These are phyloP conservation scores for Rhagoletis zephyria DNA, from an alignment of 1,140 invertebrate species.

Conservation along the genomic window DNA sequence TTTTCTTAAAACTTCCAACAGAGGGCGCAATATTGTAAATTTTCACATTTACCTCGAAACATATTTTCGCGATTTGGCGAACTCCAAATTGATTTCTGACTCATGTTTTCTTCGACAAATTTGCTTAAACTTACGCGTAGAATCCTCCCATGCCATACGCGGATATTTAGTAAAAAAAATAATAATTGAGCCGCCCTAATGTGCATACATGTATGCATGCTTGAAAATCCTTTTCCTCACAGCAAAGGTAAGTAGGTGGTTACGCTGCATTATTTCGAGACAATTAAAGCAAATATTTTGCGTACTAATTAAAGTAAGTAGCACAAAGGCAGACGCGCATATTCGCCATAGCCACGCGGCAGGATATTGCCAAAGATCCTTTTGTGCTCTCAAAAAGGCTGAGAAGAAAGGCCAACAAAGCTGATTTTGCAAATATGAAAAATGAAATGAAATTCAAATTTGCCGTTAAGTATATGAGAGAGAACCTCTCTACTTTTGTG, in stretches of 20 bases:
- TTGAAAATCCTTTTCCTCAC: background rate
- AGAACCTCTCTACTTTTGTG: background rate
- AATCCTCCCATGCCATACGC: too few relatives aligned
- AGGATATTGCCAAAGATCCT: background rate
- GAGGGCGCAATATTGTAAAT: too few relatives aligned
- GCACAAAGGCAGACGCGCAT: background rate
- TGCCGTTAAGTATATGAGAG: background rate
- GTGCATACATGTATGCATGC: background rate
- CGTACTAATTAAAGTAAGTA: slow-evolving; percentile 69
- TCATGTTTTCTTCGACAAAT: too few relatives aligned
- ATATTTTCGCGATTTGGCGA: too few relatives aligned
- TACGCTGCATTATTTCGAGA: slow-evolving; percentile 56
- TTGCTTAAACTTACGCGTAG: too few relatives aligned
- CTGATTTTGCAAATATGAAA: slow-evolving; percentile 59
- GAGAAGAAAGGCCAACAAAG: background rate
- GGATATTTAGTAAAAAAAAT: too few relatives aligned
- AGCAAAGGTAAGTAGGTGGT: slow-evolving; percentile 26
- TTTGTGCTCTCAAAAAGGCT: background rate
- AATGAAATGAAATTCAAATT: slow-evolving; percentile 4
- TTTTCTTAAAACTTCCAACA: too few relatives aligned
- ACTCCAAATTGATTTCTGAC: too few relatives aligned
- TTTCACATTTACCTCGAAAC: too few relatives aligned
- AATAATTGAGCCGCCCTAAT: too few relatives aligned
- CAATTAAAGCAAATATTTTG: slow-evolving; percentile 73
- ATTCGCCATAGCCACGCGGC: background rate